Evolutionary conservation across 2,888 invertebrate genomes (phyloP), one percentile per base, ranked within the genome.

Genomic region (Ochropleura plecta): DNA sequence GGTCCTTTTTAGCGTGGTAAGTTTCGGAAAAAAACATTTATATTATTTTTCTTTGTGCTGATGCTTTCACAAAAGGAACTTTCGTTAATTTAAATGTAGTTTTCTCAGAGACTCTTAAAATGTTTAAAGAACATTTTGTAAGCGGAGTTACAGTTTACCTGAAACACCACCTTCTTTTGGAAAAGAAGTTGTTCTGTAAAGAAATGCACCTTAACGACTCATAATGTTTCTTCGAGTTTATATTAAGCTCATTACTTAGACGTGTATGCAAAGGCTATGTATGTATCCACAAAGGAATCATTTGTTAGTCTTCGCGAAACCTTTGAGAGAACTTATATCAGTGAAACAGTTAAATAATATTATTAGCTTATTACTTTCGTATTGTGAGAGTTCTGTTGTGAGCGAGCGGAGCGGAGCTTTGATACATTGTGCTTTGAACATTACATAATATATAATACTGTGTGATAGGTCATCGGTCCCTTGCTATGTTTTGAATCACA

Each of bases 351-450:
- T 30, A 49, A 48, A 70, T 40, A 65, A 71, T 40, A 42, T 79
- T 55, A 71, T 79, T 55, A 71, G n/a, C 42, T 79, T 53, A 44
- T 30, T 70, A 44, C 79, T 48, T 30, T 62, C 4, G 8, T 49
- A 14, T 60, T 62, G 16, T 62, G n/a, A 20, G 42, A n/a, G 4
- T 53, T 48, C 42, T 30, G 42, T 12, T 40, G 16, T 30, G 55
- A 12, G n/a, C 16, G n/a, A 12, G 14, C n/a, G n/a, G 16, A 20
- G 7, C 3, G 40, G 20, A n/a, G 14, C 42, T 20, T 20, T 46
- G 9, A n/a, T 18, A 30, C 5, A 9, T 49, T 20, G 7, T 51
- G n/a, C 44, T 59, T 75, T 44, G 46, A 16, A 53, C 16, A 51
- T 51, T 10, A 42, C 30, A 6, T n/a, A 48, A n/a, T 59, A 8